These are phyloP conservation scores for Leucophenga maculata DNA, from an alignment of 2,888 invertebrate species.

Conservation along the genomic window DNA sequence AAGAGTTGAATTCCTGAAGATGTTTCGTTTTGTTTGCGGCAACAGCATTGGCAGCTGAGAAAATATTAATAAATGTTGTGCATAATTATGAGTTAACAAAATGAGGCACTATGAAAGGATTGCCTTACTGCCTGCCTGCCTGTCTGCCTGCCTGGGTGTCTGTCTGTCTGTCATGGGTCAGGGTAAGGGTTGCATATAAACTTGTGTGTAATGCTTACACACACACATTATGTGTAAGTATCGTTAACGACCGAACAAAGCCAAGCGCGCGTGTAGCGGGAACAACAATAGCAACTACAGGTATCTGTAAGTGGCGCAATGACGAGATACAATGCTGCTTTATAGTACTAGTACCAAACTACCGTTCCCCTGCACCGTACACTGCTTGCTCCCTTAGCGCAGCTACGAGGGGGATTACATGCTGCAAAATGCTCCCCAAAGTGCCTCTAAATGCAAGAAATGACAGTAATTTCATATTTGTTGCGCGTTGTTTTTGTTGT, in stretches of 20 bases:
- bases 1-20: background rate
- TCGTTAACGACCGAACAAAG: constrained; percentile 50
- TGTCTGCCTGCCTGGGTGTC: too few relatives aligned
- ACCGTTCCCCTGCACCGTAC: too few relatives aligned
- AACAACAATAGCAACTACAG: too few relatives aligned
- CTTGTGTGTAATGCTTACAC: background rate
- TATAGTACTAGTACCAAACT: too few relatives aligned
- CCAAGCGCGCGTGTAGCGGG: too few relatives aligned
- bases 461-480: constrained; percentile 63
- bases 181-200: background rate
- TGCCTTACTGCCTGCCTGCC: too few relatives aligned
- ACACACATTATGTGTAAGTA: constrained; percentile 46
- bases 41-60: constrained; percentile 28
- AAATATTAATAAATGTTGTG: constrained; percentile 56
- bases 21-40: background rate
- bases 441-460: constrained; percentile 66
- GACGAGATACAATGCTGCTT: too few relatives aligned
- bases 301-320: too few relatives aligned
- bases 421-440: constrained; percentile 64
- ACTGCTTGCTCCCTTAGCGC: background rate
- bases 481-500: constrained; percentile 49
- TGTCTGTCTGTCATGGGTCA: background rate
- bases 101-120: constrained; percentile 15
- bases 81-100: constrained; percentile 61
- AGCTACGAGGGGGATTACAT: constrained; percentile 52